Conservation (phyloP, 2,888 invertebrate species). For the Poecilobothrus nobilitatus region DNA sequence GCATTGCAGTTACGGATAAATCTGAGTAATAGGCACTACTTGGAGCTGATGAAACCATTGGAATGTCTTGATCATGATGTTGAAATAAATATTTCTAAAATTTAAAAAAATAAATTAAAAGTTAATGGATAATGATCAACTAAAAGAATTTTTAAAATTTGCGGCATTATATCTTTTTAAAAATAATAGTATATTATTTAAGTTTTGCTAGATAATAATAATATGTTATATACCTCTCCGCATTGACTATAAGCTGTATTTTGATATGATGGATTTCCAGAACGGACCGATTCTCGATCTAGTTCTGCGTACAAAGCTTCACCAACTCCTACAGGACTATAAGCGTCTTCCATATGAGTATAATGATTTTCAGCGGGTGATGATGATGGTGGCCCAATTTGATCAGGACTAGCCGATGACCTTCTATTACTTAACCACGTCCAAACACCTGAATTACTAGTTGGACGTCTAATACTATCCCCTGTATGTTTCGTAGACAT, state of each 20-base stretch:
- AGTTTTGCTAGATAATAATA: not conserved
- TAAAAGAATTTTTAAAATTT: not conserved
- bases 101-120: not conserved
- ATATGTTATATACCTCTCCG: slow-evolving; percentile 38
- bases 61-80: slow-evolving; percentile 45
- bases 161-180: too few relatives aligned
- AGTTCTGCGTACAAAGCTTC: slow-evolving; percentile 64
- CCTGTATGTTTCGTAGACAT: slow-evolving; percentile 43
- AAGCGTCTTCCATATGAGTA: slow-evolving; percentile 60
- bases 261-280: slow-evolving; percentile 56
- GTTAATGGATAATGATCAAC: not conserved
- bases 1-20: slow-evolving; percentile 50
- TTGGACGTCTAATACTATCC: slow-evolving; percentile 44
- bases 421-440: slow-evolving; percentile 42
- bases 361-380: slow-evolving; percentile 60
- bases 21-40: slow-evolving; percentile 69
- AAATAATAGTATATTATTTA: too few relatives aligned
- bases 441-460: slow-evolving; percentile 44
- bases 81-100: slow-evolving; percentile 41
- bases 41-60: slow-evolving; percentile 54
- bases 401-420: slow-evolving; percentile 43
- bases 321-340: slow-evolving; percentile 49
- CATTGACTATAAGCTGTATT: slow-evolving; percentile 58
- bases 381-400: slow-evolving; percentile 47
- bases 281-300: slow-evolving; percentile 51